These are phyloP conservation scores for Mobula birostris DNA, from an alignment of 2,113 vertebrate species.

Conservation along the genomic window DNA sequence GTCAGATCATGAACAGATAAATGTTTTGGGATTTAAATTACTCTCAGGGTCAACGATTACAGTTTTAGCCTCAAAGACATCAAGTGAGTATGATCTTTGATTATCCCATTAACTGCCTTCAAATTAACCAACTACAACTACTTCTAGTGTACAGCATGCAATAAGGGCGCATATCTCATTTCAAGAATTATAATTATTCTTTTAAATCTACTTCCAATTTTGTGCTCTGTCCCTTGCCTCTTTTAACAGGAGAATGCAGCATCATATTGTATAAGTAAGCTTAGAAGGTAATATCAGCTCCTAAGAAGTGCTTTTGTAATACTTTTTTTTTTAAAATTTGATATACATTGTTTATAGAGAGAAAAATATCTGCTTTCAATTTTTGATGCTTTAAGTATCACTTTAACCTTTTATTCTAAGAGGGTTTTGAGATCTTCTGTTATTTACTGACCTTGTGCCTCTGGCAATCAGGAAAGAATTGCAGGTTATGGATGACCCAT, in stretches of 20 bases:
- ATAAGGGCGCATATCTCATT: not conserved
- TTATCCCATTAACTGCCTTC: not conserved
- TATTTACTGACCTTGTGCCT: slow-evolving; percentile 6
- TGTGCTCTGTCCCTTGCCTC: slow-evolving; percentile 48
- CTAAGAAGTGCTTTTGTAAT: not conserved
- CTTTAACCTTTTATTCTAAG: not conserved
- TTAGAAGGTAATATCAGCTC: not conserved
- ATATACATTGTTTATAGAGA: not conserved
- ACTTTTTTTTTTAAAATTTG: not conserved
- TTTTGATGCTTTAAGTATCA: not conserved
- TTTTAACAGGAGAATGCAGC: slow-evolving; percentile 39
- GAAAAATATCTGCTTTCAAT: not conserved
- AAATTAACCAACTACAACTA: not conserved
- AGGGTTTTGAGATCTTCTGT: not conserved
- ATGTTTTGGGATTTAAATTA: slow-evolving; percentile 76
- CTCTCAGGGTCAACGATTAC: slow-evolving; percentile 75
- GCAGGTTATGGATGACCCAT: not conserved
- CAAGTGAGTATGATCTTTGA: slow-evolving; percentile 70
- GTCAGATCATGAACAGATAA: slow-evolving; percentile 74
- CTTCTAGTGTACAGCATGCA: not conserved
- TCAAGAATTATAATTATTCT: slow-evolving; percentile 39
- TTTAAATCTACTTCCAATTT: slow-evolving; percentile 50
- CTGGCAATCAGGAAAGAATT: not conserved
- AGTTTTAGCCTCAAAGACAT: slow-evolving; percentile 85
- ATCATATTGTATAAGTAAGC: not conserved